Conservation (phyloP, 2,888 invertebrate genomes). For the Psylliodes chrysocephalus region DNA sequence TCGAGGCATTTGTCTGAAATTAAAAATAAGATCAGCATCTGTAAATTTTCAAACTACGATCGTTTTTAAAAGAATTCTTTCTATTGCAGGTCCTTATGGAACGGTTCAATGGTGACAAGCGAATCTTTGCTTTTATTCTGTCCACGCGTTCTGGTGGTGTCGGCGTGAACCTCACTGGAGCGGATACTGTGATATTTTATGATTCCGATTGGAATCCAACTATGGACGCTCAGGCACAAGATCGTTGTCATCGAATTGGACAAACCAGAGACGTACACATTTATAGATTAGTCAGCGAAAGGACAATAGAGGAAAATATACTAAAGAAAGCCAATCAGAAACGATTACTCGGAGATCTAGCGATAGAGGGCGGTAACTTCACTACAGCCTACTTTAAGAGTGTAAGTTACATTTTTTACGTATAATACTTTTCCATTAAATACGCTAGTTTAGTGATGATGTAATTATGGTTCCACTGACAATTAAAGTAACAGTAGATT, state of each 20-base stretch:
- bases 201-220: conserved; percentile 99
- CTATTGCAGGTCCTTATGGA: conserved; percentile 96
- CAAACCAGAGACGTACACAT: conserved; percentile 99
- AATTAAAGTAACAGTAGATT: too few relatives aligned
- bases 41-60: too few relatives aligned
- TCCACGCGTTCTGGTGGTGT: conserved; percentile 98
- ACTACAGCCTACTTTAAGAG: conserved; percentile 96
- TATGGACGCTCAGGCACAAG: conserved; percentile 98
- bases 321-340: conserved; percentile 99
- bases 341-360: conserved; percentile 92
- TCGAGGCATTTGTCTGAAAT: conserved; percentile 57
- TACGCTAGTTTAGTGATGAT: too few relatives aligned
- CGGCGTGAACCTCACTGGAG: conserved; percentile 98
- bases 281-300: conserved; percentile 95
- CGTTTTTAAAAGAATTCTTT: too few relatives aligned
- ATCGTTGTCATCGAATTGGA: conserved; percentile 98
- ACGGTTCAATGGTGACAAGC: conserved; percentile 92
- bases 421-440: too few relatives aligned
- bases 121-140: conserved; percentile 97
- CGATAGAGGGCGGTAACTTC: conserved; percentile 99
- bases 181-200: conserved; percentile 99
- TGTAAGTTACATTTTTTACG: conserved; percentile 68
- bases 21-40: too few relatives aligned
- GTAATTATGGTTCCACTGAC: too few relatives aligned
- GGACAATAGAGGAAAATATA: conserved; percentile 99